Evolutionary conservation across 2,888 invertebrate genomes (phyloP), one percentile per base, ranked within the genome.

Genomic region (Dynastes grantii): DNA sequence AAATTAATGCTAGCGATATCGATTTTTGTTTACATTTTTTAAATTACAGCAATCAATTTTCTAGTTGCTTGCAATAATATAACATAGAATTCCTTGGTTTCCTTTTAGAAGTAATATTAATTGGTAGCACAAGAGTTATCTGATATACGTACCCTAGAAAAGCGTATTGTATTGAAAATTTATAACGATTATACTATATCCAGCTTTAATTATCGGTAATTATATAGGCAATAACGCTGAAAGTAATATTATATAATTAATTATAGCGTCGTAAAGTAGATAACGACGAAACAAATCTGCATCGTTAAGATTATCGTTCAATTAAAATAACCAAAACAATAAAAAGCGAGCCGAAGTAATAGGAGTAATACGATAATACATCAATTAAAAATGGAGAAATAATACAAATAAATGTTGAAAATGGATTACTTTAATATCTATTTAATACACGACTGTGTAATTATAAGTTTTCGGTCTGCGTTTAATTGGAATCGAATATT

Each of bases 371-470:
- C 51, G 51, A 68, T 68, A 68, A 51, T 68, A 49, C 68, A 51
- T 58, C 58, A 73, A 32, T 58, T 73, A 73, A 55, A 45, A 45
- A 16, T 27, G 9, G 22, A 16, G 16, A 49, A 68, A 68, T 68
- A 68, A 40, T 58, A 58, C 58, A 73, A 58, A 73, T 55, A 40
- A 58, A 58, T 37, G 58, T 58, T 58, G 11, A 68, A 58, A 73
- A 37, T 58, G n/a, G 55, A 37, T 73, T 71, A 71, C 32, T 71
- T 55, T 71, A 71, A 71, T 55, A 27, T 49, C 71, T 71, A 49
- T n/a, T 71, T 71, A 32, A 55, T 37, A 55, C 71, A 16, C 55
- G 58, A 32, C 11, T 71, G 4, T 58, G 58, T 73, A 73, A 73
- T 73, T 73, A 58, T 58, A 58, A 58, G 71, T 73, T 68, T 73